A percentile compares a stretch with the other conserved stretches of the same genome.
These are phyloP conservation scores for Galerucella calmariensis DNA, from an alignment of 2,888 invertebrate genomes.

Conservation along the genomic window DNA sequence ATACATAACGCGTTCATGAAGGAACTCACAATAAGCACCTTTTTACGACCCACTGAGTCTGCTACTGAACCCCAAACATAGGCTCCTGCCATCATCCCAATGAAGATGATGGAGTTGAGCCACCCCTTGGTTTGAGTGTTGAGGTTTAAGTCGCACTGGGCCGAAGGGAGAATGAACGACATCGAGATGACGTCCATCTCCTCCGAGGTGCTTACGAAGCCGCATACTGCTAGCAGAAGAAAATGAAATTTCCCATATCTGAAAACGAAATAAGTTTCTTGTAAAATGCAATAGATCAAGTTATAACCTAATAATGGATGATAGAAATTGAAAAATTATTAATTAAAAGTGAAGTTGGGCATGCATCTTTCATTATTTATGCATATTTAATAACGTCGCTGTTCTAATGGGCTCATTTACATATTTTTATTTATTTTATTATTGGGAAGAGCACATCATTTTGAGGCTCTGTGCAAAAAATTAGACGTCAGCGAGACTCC, in stretches of 20 bases:
- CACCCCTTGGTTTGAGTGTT: slow-evolving; percentile 87
- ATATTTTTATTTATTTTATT: too few relatives aligned
- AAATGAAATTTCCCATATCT: slow-evolving; percentile 90
- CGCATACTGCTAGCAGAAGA: slow-evolving; percentile 88
- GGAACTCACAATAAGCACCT: slow-evolving; percentile 89
- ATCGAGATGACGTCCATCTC: slow-evolving; percentile 96
- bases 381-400: neutral
- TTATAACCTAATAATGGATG: neutral
- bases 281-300: too few relatives aligned
- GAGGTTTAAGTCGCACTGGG: slow-evolving; percentile 90
- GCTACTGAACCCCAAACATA: slow-evolving; percentile 94
- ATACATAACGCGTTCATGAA: slow-evolving; percentile 91
- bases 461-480: too few relatives aligned
- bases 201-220: slow-evolving; percentile 93
- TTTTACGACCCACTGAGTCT: slow-evolving; percentile 87
- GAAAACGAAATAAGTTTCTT: slow-evolving; percentile 55
- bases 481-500: too few relatives aligned
- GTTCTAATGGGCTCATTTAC: slow-evolving; percentile 13
- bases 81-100: slow-evolving; percentile 93
- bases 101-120: slow-evolving; percentile 73
- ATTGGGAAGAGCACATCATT: too few relatives aligned
- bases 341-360: neutral
- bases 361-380: slow-evolving; percentile 4
- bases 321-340: neutral
- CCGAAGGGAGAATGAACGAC: slow-evolving; percentile 93